Conservation (phyloP, 2,888 invertebrate species). For the Beris chalybata region DNA sequence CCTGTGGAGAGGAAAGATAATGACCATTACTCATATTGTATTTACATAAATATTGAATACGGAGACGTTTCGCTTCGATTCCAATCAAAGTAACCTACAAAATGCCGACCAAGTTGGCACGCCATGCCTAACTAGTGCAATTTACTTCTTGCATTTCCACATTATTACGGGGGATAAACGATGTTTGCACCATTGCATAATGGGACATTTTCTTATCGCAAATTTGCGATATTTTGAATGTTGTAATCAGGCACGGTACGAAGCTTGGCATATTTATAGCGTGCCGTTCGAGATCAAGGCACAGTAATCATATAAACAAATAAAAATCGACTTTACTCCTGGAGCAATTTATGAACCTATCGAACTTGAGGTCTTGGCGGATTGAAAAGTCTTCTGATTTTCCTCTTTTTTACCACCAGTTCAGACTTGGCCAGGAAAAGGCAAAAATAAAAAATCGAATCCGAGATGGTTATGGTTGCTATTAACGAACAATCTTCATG, state of each 20-base stretch:
- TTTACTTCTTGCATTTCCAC: too few species aligned
- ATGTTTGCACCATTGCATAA: conserved; percentile 1
- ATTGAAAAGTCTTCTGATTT: conserved; percentile 9
- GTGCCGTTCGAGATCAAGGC: conserved; percentile 3
- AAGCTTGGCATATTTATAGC: conserved; percentile 11
- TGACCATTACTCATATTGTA: too few species aligned
- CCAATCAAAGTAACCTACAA: too few species aligned
- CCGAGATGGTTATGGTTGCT: conserved; percentile 23
- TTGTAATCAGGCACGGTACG: background rate
- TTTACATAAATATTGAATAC: too few species aligned
- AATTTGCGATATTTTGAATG: conserved; percentile 21
- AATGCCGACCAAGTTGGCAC: too few species aligned
- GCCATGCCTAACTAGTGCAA: too few species aligned
- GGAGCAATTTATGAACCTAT: conserved; percentile 18
- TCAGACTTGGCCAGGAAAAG: background rate
- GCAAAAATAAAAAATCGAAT: conserved; percentile 13
- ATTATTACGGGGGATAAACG: too few species aligned
- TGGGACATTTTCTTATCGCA: conserved; percentile 16
- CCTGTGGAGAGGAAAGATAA: too few species aligned
- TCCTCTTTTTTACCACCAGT: too few species aligned
- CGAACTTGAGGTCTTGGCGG: conserved; percentile 4
- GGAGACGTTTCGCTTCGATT: too few species aligned
- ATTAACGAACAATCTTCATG: conserved; percentile 27
- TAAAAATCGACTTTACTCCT: background rate
- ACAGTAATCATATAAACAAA: background rate